Percentiles rank a stretch among this genome's conserved stretches.
These are phyloP conservation scores for Lissonota sp. DNA, from an alignment of 2,888 invertebrate genomes.

Conservation along the genomic window DNA sequence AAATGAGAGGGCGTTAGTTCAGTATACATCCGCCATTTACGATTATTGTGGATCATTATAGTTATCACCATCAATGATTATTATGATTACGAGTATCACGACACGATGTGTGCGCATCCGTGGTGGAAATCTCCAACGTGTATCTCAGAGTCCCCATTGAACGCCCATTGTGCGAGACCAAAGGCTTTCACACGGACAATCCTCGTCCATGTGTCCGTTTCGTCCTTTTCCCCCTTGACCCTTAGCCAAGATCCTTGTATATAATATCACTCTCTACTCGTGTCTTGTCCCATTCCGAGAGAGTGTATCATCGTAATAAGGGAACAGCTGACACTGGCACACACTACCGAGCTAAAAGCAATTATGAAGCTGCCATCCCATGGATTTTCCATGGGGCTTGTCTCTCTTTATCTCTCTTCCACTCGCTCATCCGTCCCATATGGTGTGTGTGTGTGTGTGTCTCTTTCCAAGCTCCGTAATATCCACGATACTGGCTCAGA, in stretches of 20 bases:
- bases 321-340: conserved; percentile 79
- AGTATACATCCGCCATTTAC: conserved; percentile 6
- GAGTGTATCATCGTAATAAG: conserved; percentile 76
- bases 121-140: conserved; percentile 17
- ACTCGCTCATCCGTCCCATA: conserved; percentile 38
- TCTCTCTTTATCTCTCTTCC: conserved; percentile 40
- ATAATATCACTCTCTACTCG: conserved; percentile 34
- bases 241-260: conserved; percentile 5
- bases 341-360: conserved; percentile 73
- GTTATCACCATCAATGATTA: conserved; percentile 14
- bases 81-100: conserved; percentile 31
- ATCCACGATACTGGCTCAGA: conserved; percentile 61
- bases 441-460: conserved; percentile 21
- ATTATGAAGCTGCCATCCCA: conserved; percentile 75
- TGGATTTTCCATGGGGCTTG: conserved; percentile 69
- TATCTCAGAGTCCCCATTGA: conserved; percentile 17
- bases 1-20: background rate
- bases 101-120: conserved; percentile 7
- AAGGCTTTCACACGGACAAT: conserved; percentile 32
- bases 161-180: conserved; percentile 11
- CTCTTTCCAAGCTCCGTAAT: conserved; percentile 66
- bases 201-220: conserved; percentile 18
- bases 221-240: conserved; percentile 36
- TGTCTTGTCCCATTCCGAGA: conserved; percentile 21
- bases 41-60: conserved; percentile 12